A percentile compares a stretch with the other conserved stretches of the same genome.
phyloP scores from a whole-genome alignment of 2,113 vertebrate genomes.

The Ceratotherium simum region DNA sequence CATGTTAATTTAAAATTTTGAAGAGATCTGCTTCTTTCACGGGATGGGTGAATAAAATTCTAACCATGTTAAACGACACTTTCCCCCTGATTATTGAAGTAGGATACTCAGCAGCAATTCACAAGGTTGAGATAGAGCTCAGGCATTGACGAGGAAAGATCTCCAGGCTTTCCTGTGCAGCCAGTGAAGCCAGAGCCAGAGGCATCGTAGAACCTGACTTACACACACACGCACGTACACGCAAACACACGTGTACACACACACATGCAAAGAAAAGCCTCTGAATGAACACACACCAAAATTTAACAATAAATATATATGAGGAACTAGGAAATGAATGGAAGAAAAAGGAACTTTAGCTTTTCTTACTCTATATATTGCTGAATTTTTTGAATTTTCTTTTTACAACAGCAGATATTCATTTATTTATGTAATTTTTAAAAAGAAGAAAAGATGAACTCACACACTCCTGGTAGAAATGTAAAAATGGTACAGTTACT shows the following conservation, averaged over 20 bases:
- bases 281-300: background rate
- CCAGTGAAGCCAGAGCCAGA: background rate
- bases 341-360: background rate
- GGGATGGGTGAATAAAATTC: background rate
- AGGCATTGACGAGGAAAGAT: background rate
- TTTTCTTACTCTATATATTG: background rate
- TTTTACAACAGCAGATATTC: background rate
- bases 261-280: background rate
- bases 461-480: background rate
- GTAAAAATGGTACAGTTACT: background rate
- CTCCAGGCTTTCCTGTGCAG: background rate
- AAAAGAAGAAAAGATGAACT: background rate
- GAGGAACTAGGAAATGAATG: background rate
- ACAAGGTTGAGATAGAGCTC: rapidly evolving
- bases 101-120: background rate
- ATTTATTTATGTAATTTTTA: background rate
- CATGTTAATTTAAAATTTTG: too few relatives aligned
- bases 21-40: background rate
- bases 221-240: rapidly evolving
- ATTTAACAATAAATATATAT: background rate
- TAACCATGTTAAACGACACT: background rate
- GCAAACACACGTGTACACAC: background rate
- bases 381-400: background rate
- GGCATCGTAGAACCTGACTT: background rate
- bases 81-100: background rate